Conservation (phyloP, 2,888 invertebrate species). For the Polymixis lichenea region DNA sequence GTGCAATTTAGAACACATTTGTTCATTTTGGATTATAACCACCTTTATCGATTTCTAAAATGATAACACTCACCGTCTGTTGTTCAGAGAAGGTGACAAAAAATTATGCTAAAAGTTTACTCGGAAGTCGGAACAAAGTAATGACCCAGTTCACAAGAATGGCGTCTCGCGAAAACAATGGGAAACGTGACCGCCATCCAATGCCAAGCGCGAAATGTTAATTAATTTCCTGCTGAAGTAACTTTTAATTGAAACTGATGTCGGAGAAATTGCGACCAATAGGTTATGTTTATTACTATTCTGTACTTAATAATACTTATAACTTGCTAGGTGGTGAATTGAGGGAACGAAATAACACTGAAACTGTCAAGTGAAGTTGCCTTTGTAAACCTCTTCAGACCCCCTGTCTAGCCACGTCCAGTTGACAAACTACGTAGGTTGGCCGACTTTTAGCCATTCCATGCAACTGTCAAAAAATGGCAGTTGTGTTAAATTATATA, state of each 20-base stretch:
- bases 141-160: conserved; percentile 29
- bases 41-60: neutral
- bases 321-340: neutral
- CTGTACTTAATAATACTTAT: neutral
- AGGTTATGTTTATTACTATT: conserved; percentile 3
- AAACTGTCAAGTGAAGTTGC: neutral
- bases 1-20: neutral
- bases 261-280: conserved; percentile 2
- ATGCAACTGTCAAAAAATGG: neutral
- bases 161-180: conserved; percentile 57
- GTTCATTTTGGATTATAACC: neutral
- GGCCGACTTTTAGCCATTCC: neutral
- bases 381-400: neutral
- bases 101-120: conserved; percentile 17
- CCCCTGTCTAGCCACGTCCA: neutral
- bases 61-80: neutral
- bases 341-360: neutral
- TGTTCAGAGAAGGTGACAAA: conserved; percentile 1
- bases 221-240: conserved; percentile 51
- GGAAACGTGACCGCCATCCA: conserved; percentile 62
- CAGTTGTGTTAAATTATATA: neutral
- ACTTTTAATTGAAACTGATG: conserved; percentile 61
- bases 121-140: conserved; percentile 6
- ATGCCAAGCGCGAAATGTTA: conserved; percentile 55
- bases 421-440: neutral